Evolutionary conservation across 2,888 invertebrate species (phyloP).

Genomic region (Exephanes ischioxanthus): DNA sequence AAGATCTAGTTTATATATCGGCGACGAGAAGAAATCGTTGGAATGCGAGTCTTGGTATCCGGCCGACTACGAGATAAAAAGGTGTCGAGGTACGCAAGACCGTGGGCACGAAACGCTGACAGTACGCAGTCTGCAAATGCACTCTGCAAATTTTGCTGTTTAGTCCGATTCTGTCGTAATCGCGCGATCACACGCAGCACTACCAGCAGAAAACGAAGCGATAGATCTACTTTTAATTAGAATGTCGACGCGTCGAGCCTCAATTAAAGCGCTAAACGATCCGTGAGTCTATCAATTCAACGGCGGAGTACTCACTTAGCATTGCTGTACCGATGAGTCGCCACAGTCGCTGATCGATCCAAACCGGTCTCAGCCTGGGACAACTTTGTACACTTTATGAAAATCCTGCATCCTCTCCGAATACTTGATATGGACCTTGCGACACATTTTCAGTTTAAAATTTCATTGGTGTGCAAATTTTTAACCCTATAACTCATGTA

Average conservation of each 20-base stretch:
- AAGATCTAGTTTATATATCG: too few relatives aligned
- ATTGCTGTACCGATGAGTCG: neutral
- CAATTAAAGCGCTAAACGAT: conserved; percentile 27
- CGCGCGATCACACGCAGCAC: neutral
- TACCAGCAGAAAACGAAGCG: neutral
- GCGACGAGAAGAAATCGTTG: too few relatives aligned
- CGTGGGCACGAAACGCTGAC: neutral
- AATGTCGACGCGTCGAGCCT: conserved; percentile 21
- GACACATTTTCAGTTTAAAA: too few relatives aligned
- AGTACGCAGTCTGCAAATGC: neutral
- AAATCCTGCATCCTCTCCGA: too few relatives aligned
- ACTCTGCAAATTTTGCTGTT: conserved; percentile 16
- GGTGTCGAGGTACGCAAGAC: conserved; percentile 9
- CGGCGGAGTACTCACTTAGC: neutral
- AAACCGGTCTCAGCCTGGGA: too few relatives aligned
- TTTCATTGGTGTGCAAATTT: too few relatives aligned
- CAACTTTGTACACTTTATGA: too few relatives aligned
- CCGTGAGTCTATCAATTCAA: neutral
- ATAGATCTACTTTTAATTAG: conserved; percentile 31
- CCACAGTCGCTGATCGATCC: neutral
- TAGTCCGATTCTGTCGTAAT: conserved; percentile 11
- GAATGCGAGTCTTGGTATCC: too few relatives aligned
- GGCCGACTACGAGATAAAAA: neutral
- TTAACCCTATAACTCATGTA: too few relatives aligned
- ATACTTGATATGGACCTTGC: too few relatives aligned